Base-by-base conservation (phyloP, 1,140 invertebrate species). In the Sycobia sp. region DNA sequence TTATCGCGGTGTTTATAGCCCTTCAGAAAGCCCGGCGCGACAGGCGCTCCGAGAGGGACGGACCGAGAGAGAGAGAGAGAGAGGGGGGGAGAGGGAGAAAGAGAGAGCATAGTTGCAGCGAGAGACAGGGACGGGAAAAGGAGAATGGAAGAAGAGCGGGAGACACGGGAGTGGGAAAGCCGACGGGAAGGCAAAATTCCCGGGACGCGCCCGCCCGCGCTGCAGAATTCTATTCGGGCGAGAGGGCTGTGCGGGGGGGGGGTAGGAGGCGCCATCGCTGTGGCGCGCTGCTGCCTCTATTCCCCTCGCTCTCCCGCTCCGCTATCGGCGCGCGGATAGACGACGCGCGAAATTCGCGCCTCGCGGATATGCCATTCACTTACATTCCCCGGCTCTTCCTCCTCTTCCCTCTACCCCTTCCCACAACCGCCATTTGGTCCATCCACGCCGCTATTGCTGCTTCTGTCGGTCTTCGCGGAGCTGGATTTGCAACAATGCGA, bases 1-100 rank as follows among this genome's bases (percentile, higher is more conserved):
- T 54, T 62, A 62, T 62, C 60, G 50, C 51, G 32, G 51, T 62
- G 51, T 62, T 54, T 61, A 53, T 61, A 53, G 49, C 58, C 38
- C 18, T 13, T 16, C 14, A 0, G 22, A 29, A 34, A 10, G 16
- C 10, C 32, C 7, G 41, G 23, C 16, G 16, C 41, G 39, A 11
- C 27, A 16, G 9, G 18, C 23, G 3, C 23, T 7, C 20, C 16
- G 34, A 22, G 9, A 22, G 25, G 3, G 18, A 54, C 51, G 51
- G n/a, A 32, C 20, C 14, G 34, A 54, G 13, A 29, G 27, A 10
- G 14, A 49, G 22, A 34, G 36, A 22, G 32, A 38, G n/a, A 43
- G 3, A 2, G 32, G 23, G 14, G n/a, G 22, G 2, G 10, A 20
- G 29, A 50, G 20, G 16, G 50, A 38, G 34, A 27, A 27, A 25